Conservation (phyloP, 2,797 vertebrate genomes). For the Ambastaia sidthimunki region DNA sequence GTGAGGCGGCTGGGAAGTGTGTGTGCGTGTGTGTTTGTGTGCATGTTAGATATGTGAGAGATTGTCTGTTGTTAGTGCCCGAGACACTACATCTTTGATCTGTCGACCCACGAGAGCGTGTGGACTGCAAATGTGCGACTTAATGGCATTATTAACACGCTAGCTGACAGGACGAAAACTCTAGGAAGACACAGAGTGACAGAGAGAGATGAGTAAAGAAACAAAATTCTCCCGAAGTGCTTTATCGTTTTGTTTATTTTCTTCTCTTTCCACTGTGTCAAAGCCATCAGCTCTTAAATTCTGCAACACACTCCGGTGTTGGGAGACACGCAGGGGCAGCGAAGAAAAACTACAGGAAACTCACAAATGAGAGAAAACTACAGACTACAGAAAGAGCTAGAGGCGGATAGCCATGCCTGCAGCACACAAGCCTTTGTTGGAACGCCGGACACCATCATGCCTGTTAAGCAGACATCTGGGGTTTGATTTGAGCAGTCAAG, state of each 20-base stretch:
- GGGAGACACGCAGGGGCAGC: conserved; percentile 6
- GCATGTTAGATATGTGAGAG: conserved; percentile 22
- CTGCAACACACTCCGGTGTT: conserved; percentile 42
- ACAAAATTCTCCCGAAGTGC: conserved; percentile 19
- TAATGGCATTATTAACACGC: conserved; percentile 68
- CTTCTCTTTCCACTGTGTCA: conserved; percentile 39
- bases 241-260: conserved; percentile 47
- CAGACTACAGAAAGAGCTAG: conserved; percentile 3
- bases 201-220: conserved; percentile 39
- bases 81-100: conserved; percentile 60
- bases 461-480: neutral
- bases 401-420: conserved; percentile 20
- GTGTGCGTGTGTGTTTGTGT: conserved; percentile 55
- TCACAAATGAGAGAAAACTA: conserved; percentile 16
- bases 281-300: conserved; percentile 39
- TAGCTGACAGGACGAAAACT: conserved; percentile 66
- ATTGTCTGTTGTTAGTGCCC: conserved; percentile 46
- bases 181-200: conserved; percentile 11
- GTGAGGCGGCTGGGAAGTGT: conserved; percentile 36
- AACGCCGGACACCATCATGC: neutral
- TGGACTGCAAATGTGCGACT: conserved; percentile 67
- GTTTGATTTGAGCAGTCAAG: neutral
- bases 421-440: neutral
- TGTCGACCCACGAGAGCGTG: conserved; percentile 45
- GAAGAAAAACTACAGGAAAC: conserved; percentile 41